phyloP scores from a whole-genome alignment of 2,797 vertebrate species.

The Muscicapa striata region DNA sequence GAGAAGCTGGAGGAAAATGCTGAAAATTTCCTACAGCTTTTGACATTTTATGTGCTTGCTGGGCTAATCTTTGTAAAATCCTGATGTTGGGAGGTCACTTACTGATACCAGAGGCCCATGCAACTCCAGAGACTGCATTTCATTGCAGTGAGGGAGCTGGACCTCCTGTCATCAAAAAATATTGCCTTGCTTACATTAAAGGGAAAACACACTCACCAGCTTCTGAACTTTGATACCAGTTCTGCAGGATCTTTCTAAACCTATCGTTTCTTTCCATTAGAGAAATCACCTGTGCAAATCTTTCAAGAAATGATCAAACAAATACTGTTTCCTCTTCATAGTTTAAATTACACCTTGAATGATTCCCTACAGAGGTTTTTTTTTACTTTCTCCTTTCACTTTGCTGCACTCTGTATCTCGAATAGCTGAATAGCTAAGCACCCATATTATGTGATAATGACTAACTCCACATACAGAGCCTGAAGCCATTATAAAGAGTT shows the following conservation, averaged over 20 bases:
- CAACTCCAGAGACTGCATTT: background rate
- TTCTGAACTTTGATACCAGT: background rate
- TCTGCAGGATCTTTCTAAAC: background rate
- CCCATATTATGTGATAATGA: background rate
- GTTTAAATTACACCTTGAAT: background rate
- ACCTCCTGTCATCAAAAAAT: background rate
- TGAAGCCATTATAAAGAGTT: background rate
- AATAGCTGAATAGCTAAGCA: background rate
- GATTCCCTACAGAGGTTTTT: background rate
- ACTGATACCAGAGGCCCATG: background rate
- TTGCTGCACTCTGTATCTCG: background rate
- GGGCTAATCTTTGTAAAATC: conserved; percentile 27
- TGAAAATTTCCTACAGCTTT: conserved; percentile 17
- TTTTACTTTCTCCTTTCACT: background rate
- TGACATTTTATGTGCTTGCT: conserved; percentile 25
- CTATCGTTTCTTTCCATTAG: background rate
- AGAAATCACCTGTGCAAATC: background rate
- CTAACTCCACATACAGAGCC: background rate
- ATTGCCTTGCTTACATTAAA: background rate
- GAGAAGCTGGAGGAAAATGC: conserved; percentile 11
- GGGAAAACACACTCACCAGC: background rate
- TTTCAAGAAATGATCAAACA: background rate
- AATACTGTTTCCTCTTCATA: background rate
- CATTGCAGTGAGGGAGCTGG: background rate
- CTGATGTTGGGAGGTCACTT: background rate